Evolutionary conservation across 2,113 vertebrate genomes (phyloP).

Genomic region (Pseudorasbora parva): DNA sequence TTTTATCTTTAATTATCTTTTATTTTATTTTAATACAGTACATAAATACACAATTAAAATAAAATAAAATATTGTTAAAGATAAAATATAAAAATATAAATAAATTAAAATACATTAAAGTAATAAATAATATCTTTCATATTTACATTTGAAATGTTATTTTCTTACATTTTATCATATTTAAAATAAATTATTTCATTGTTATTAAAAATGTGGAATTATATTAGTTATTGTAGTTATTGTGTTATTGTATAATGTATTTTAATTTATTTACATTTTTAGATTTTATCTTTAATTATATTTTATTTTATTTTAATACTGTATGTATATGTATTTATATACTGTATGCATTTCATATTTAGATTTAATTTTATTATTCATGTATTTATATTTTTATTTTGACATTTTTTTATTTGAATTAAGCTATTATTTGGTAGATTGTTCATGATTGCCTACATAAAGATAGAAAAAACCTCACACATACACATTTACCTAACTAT

Average conservation of each 20-base stretch:
- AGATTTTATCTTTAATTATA: neutral
- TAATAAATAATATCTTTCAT: too few species aligned
- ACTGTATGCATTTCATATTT: neutral
- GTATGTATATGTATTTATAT: too few species aligned
- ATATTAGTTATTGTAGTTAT: neutral
- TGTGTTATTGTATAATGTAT: too few species aligned
- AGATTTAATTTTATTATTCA: neutral
- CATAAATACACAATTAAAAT: too few species aligned
- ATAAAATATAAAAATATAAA: too few species aligned
- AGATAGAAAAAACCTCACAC: neutral
- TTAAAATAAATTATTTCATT: too few species aligned
- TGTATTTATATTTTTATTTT: neutral
- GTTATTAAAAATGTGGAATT: too few species aligned
- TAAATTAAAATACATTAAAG: too few species aligned
- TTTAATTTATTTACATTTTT: neutral
- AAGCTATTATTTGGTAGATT: slow-evolving; percentile 1
- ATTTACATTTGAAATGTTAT: neutral
- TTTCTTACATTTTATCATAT: neutral
- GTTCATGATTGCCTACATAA: neutral
- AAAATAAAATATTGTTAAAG: too few species aligned
- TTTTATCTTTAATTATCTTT: neutral
- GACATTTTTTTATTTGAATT: neutral
- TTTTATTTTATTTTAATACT: neutral
- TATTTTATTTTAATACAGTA: neutral
- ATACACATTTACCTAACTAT: neutral